Conservation (phyloP, 2,797 vertebrate species). For the Hephaestus fuliginosus region DNA sequence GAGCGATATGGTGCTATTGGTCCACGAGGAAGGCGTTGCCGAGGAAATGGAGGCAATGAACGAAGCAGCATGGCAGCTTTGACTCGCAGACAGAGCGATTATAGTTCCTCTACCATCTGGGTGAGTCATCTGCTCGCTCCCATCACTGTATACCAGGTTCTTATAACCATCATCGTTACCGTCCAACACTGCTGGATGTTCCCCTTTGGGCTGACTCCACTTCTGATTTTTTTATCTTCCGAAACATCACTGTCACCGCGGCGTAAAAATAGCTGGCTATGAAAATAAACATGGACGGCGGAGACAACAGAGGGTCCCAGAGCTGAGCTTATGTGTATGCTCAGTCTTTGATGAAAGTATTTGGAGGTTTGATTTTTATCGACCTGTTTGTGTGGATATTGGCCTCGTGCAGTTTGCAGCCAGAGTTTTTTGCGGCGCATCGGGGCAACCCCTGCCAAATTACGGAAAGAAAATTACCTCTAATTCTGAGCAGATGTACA, state of each 20-base stretch:
- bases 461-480: slow-evolving; percentile 52
- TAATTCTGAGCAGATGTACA: slow-evolving; percentile 69
- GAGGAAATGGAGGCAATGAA: slow-evolving; percentile 62
- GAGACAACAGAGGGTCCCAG: slow-evolving; percentile 20
- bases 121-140: slow-evolving; percentile 69
- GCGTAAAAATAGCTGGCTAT: neutral
- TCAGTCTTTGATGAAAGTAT: slow-evolving; percentile 32
- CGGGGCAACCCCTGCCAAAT: slow-evolving; percentile 56
- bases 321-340: slow-evolving; percentile 20
- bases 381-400: slow-evolving; percentile 37
- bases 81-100: slow-evolving; percentile 66
- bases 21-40: slow-evolving; percentile 50
- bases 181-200: slow-evolving; percentile 46
- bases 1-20: slow-evolving; percentile 34
- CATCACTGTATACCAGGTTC: slow-evolving; percentile 52
- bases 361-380: slow-evolving; percentile 37
- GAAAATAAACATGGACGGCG: slow-evolving; percentile 22
- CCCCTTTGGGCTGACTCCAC: slow-evolving; percentile 38
- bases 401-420: slow-evolving; percentile 35
- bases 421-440: slow-evolving; percentile 27
- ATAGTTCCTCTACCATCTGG: slow-evolving; percentile 75
- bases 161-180: slow-evolving; percentile 70
- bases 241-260: slow-evolving; percentile 31
- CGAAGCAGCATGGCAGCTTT: slow-evolving; percentile 60
- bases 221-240: slow-evolving; percentile 41